phyloP scores from a whole-genome alignment of 2,888 invertebrate genomes.

The Cynaeus angustus region DNA sequence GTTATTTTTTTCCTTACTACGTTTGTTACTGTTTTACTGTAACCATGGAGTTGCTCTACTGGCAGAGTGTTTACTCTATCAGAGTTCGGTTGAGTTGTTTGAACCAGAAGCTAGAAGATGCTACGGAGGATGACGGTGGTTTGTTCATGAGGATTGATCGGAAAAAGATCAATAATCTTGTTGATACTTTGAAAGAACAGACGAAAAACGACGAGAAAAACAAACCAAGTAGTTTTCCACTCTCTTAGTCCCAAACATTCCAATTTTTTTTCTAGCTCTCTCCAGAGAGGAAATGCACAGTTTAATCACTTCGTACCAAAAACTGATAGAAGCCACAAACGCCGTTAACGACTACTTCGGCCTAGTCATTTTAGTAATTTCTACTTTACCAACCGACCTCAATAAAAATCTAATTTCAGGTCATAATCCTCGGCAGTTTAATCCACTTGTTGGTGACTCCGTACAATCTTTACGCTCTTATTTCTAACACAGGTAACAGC shows the following conservation, averaged over 20 bases:
- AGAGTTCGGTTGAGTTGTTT: constrained; percentile 5
- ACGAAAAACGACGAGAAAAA: background rate
- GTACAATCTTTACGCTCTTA: constrained; percentile 76
- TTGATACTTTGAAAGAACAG: constrained; percentile 9
- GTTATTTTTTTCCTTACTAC: constrained; percentile 23
- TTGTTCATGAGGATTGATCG: constrained; percentile 6
- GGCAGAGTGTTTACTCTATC: constrained; percentile 23
- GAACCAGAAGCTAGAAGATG: constrained; percentile 15
- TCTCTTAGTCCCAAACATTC: too few species aligned
- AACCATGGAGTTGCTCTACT: constrained; percentile 25
- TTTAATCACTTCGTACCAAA: constrained; percentile 25
- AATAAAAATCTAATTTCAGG: constrained; percentile 66
- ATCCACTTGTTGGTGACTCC: constrained; percentile 78
- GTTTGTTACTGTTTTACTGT: constrained; percentile 16
- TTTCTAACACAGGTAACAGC: constrained; percentile 67
- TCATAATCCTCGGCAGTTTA: constrained; percentile 75
- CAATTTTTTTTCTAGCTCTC: constrained; percentile 2
- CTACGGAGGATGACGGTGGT: background rate
- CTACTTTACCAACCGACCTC: background rate
- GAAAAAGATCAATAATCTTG: constrained; percentile 28
- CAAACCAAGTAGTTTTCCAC: background rate
- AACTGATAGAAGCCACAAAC: constrained; percentile 20
- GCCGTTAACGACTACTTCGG: constrained; percentile 37
- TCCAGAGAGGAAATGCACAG: background rate
- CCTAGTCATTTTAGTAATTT: constrained; percentile 32